Percentiles rank a stretch among this genome's conserved stretches.
Evolutionary conservation across 2,797 vertebrate species (phyloP).

Genomic region (Microctenopoma lineatum): DNA sequence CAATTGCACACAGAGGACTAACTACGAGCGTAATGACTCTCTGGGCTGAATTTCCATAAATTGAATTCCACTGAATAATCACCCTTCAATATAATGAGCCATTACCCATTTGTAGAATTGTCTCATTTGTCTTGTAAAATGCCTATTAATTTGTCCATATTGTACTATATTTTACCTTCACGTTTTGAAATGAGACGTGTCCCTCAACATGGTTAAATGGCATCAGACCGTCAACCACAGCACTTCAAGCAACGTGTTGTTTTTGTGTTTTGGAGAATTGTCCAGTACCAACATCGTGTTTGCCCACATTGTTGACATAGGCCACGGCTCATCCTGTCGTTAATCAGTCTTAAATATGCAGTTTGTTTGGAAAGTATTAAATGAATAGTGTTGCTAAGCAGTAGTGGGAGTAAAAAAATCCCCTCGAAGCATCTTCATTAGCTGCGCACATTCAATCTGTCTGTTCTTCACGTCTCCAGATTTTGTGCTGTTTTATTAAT

Average conservation of each 20-base stretch:
- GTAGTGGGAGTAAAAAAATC: background rate
- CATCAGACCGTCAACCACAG: background rate
- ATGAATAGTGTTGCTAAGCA: background rate
- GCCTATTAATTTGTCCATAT: slow-evolving; percentile 52
- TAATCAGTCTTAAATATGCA: too few species aligned
- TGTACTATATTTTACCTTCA: slow-evolving; percentile 53
- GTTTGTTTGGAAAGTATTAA: too few species aligned
- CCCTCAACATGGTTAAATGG: slow-evolving; percentile 5
- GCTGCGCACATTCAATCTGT: background rate
- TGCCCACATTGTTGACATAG: too few species aligned
- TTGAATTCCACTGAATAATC: slow-evolving; percentile 69
- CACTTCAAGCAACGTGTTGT: background rate
- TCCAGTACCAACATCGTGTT: background rate
- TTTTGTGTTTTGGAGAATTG: background rate
- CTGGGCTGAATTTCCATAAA: slow-evolving; percentile 56
- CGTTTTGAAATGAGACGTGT: slow-evolving; percentile 29
- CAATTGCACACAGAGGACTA: slow-evolving; percentile 64
- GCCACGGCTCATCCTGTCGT: too few species aligned
- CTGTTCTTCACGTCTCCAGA: background rate
- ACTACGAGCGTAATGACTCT: slow-evolving; percentile 60
- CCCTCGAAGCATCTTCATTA: background rate
- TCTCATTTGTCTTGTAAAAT: slow-evolving; percentile 64
- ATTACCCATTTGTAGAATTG: slow-evolving; percentile 59
- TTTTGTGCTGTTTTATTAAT: background rate
- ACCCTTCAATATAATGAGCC: slow-evolving; percentile 64